These are phyloP conservation scores for Microcebus tavaratra DNA, from an alignment of 2,113 vertebrate genomes.

Conservation along the genomic window DNA sequence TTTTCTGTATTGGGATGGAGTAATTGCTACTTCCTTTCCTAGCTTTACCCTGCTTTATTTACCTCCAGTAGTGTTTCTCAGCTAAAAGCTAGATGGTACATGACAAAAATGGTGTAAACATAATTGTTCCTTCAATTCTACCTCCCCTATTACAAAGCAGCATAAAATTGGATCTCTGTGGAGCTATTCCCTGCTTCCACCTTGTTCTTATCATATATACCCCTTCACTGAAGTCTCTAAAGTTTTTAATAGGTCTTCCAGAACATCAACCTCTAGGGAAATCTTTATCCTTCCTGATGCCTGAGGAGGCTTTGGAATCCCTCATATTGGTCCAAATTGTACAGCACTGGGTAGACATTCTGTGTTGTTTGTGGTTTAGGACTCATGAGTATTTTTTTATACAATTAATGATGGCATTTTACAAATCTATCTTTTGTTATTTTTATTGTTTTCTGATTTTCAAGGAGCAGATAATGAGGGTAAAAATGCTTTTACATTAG, in stretches of 20 bases:
- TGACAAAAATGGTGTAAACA: neutral
- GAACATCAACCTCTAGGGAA: neutral
- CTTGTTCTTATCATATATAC: neutral
- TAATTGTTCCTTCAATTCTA: neutral
- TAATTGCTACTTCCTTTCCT: neutral
- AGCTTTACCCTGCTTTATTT: conserved; percentile 16
- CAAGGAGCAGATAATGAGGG: neutral
- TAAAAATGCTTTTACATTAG: neutral
- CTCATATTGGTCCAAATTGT: neutral
- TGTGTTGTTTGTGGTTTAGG: neutral
- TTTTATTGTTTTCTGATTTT: neutral
- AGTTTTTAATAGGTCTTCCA: conserved; percentile 15
- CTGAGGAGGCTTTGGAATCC: neutral
- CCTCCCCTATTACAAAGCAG: neutral
- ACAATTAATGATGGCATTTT: conserved; percentile 43
- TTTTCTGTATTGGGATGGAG: neutral
- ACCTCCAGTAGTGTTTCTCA: conserved; percentile 18
- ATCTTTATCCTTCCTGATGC: neutral
- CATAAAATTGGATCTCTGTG: neutral
- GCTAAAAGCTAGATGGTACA: neutral
- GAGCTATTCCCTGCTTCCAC: neutral
- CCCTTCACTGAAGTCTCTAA: neutral
- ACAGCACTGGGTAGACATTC: neutral
- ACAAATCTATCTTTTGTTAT: neutral
- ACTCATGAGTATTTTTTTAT: neutral